Percentiles rank a stretch among this genome's conserved stretches.
These are phyloP conservation scores for Trachurus trachurus DNA, from an alignment of 2,797 vertebrate species.

Conservation along the genomic window DNA sequence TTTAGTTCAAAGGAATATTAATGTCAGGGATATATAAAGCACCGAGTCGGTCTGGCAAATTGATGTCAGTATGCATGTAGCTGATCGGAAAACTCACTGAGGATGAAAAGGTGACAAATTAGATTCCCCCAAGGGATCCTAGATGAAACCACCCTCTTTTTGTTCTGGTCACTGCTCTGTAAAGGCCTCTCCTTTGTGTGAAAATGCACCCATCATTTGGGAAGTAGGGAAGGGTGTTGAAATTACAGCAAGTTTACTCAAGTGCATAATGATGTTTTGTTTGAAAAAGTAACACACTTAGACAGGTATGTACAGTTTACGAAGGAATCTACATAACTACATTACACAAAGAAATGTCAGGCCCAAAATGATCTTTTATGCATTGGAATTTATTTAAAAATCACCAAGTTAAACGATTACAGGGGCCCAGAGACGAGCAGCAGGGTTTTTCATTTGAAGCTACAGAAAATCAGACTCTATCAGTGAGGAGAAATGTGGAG, in stretches of 20 bases:
- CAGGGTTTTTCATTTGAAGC: not conserved
- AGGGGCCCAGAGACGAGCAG: not conserved
- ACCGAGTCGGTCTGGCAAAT: conserved; percentile 42
- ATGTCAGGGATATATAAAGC: conserved; percentile 58
- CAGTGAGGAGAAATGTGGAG: too few species aligned
- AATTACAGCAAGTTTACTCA: not conserved
- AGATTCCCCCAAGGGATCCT: conserved; percentile 14
- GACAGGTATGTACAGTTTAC: not conserved
- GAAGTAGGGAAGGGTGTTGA: not conserved
- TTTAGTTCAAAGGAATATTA: conserved; percentile 76
- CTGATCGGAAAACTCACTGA: conserved; percentile 42
- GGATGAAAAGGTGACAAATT: conserved; percentile 63
- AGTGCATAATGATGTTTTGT: not conserved
- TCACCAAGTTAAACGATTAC: not conserved
- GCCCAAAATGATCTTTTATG: not conserved
- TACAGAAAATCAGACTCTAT: too few species aligned
- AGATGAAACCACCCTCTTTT: conserved; percentile 5
- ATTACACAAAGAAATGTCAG: too few species aligned
- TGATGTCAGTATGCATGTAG: conserved; percentile 41
- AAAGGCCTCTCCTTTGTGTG: conserved; percentile 15
- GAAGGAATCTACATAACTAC: not conserved
- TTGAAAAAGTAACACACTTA: not conserved
- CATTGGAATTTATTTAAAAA: not conserved
- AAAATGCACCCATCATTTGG: conserved; percentile 13
- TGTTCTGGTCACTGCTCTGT: not conserved